Evolutionary conservation across 1,140 invertebrate species (phyloP).

Genomic region (Agraylea sexmaculata): DNA sequence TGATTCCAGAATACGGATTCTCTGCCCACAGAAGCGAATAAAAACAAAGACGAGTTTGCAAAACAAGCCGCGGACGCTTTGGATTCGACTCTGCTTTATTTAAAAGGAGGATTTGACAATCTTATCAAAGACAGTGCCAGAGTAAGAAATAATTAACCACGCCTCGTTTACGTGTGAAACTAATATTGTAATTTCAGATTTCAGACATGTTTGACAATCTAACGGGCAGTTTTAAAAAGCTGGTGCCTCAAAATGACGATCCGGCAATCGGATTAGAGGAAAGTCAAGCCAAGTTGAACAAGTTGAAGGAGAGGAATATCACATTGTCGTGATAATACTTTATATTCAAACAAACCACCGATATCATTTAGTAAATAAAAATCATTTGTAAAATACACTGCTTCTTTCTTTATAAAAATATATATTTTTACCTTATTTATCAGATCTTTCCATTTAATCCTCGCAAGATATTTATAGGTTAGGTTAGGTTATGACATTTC

Average conservation of each 20-base stretch:
- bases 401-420: too few species aligned
- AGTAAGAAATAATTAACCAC: conserved; percentile 3
- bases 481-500: too few species aligned
- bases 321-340: too few species aligned
- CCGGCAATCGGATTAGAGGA: not conserved
- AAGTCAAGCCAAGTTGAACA: not conserved
- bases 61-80: conserved; percentile 16
- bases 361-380: too few species aligned
- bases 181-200: conserved; percentile 6
- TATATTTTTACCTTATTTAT: too few species aligned
- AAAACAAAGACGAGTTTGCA: conserved; percentile 13
- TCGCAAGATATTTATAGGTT: too few species aligned
- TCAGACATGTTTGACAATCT: conserved; percentile 6
- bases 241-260: conserved; percentile 7
- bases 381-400: too few species aligned
- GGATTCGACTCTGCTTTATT: conserved; percentile 13
- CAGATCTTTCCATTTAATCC: too few species aligned
- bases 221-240: conserved; percentile 9
- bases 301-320: too few species aligned
- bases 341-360: too few species aligned
- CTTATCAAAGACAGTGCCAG: conserved; percentile 16
- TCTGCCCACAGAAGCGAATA: conserved; percentile 1
- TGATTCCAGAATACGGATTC: not conserved
- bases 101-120: conserved; percentile 14
- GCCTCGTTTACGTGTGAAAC: not conserved